Conservation (phyloP, 1,140 invertebrate genomes). For the Calycopis cecrops region DNA sequence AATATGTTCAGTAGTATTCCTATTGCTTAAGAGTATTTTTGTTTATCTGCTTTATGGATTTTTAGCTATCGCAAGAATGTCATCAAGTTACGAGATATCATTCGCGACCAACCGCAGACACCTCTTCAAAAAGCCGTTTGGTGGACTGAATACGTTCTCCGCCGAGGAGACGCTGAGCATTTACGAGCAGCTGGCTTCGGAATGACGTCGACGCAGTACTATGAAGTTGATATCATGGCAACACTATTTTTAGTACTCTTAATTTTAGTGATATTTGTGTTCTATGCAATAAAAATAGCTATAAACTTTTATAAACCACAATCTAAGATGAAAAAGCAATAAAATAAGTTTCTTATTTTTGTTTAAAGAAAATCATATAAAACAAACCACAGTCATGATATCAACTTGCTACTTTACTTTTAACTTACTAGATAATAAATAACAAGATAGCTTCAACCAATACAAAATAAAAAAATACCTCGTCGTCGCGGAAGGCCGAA, state of each 20-base stretch:
- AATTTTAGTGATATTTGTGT: neutral
- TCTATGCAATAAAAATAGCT: too few species aligned
- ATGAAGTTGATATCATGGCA: conserved; percentile 18
- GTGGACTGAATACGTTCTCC: conserved; percentile 71
- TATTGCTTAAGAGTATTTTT: too few species aligned
- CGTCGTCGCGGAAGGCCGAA: too few species aligned
- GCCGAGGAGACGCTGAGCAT: conserved; percentile 70
- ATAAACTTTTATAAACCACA: neutral
- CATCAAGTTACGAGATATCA: conserved; percentile 41
- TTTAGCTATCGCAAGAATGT: conserved; percentile 46
- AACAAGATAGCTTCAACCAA: too few species aligned
- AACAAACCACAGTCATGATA: too few species aligned
- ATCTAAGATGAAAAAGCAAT: neutral
- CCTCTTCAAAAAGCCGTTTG: conserved; percentile 66
- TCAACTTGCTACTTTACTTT: too few species aligned
- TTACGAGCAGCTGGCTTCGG: conserved; percentile 39
- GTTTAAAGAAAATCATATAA: too few species aligned
- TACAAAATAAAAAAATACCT: too few species aligned
- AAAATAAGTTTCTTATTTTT: neutral
- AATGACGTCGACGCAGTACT: conserved; percentile 23
- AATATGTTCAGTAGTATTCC: too few species aligned
- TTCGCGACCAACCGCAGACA: conserved; percentile 71
- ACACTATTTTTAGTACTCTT: neutral
- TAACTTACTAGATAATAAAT: too few species aligned
- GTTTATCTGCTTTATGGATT: neutral